These are phyloP conservation scores for Triops longicaudatus DNA, from an alignment of 1,140 invertebrate genomes.

Conservation along the genomic window DNA sequence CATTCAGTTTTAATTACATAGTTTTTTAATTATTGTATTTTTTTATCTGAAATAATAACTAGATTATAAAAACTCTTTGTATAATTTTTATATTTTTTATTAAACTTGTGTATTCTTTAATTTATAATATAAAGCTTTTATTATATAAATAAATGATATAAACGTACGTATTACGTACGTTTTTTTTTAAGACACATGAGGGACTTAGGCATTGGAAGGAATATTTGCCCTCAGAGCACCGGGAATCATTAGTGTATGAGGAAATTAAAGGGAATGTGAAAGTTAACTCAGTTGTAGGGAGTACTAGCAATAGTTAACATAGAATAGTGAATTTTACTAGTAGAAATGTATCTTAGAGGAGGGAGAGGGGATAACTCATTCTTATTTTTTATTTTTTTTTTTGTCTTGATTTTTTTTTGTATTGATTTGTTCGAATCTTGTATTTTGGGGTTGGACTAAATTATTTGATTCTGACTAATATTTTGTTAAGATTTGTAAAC, in stretches of 20 bases:
- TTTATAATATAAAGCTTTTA: no score
- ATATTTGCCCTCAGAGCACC: no score
- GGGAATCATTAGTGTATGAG: not conserved
- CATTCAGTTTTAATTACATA: slow-evolving; percentile 32
- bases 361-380: not conserved
- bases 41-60: no score
- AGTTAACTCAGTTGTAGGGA: not conserved
- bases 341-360: not conserved
- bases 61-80: no score
- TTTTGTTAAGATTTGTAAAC: slow-evolving; percentile 27
- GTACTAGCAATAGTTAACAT: not conserved
- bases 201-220: not conserved
- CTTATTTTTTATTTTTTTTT: not conserved
- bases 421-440: no score
- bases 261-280: not conserved
- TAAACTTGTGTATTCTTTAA: not conserved
- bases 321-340: not conserved
- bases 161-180: not conserved
- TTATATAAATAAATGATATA: not conserved
- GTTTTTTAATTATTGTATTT: not conserved
- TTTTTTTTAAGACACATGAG: not conserved
- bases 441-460: not conserved
- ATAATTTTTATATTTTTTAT: not conserved
- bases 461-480: slow-evolving; percentile 34
- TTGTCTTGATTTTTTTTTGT: no score